These are phyloP conservation scores for Noctua janthe DNA, from an alignment of 2,888 invertebrate species.

Conservation along the genomic window DNA sequence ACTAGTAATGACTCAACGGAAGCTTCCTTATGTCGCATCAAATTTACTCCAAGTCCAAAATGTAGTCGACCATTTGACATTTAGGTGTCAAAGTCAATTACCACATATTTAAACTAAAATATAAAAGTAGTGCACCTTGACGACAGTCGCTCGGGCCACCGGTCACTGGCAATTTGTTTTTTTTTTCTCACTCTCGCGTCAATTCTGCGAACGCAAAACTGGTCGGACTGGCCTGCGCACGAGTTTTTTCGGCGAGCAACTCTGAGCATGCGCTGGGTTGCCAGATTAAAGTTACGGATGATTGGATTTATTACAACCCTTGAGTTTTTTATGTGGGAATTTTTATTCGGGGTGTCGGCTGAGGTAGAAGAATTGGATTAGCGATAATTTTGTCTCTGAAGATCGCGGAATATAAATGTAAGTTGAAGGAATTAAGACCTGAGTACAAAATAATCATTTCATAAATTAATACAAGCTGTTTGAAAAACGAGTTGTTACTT, in stretches of 20 bases:
- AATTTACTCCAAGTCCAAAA: constrained; percentile 41
- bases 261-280: constrained; percentile 74
- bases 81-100: constrained; percentile 51
- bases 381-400: constrained; percentile 5
- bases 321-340: constrained; percentile 55
- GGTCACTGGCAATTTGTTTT: constrained; percentile 84
- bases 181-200: constrained; percentile 76
- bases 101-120: constrained; percentile 68
- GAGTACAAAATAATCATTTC: neutral
- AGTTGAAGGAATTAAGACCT: neutral
- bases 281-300: constrained; percentile 68
- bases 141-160: constrained; percentile 76
- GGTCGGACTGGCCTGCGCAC: constrained; percentile 82
- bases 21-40: constrained; percentile 8
- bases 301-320: constrained; percentile 64
- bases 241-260: constrained; percentile 86
- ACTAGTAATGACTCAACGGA: neutral
- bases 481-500: neutral
- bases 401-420: neutral
- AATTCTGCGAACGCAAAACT: constrained; percentile 87
- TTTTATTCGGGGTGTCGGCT: constrained; percentile 39
- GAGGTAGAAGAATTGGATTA: constrained; percentile 21
- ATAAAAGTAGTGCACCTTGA: constrained; percentile 86
- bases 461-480: neutral
- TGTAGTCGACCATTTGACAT: constrained; percentile 58